Percentiles rank a stretch among this genome's conserved stretches.
These are phyloP conservation scores for Lagodon rhomboides DNA, from an alignment of 2,797 vertebrate genomes.

Conservation along the genomic window DNA sequence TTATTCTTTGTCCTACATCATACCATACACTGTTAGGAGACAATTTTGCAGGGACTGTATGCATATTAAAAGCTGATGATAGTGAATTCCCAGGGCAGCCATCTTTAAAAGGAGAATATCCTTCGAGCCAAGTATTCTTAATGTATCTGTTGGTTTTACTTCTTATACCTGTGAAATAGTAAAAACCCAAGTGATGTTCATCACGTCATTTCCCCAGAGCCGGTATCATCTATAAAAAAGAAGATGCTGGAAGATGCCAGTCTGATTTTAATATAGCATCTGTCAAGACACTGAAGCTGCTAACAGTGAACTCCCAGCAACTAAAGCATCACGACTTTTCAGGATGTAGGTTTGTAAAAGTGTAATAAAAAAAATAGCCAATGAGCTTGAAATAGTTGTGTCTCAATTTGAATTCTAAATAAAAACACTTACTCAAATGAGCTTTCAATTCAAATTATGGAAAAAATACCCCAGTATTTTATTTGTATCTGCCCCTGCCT, in stretches of 20 bases:
- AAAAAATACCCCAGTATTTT: too few species aligned
- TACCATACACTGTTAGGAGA: conserved; percentile 13
- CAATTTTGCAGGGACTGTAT: conserved; percentile 3
- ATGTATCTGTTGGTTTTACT: neutral
- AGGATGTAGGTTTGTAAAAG: neutral
- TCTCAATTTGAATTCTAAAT: too few species aligned
- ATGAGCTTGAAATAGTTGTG: too few species aligned
- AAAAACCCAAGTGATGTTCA: conserved; percentile 23
- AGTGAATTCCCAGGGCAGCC: conserved; percentile 8
- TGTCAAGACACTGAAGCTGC: conserved; percentile 20
- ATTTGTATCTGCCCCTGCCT: too few species aligned
- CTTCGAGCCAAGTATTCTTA: neutral
- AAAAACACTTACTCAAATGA: too few species aligned
- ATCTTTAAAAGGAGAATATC: neutral
- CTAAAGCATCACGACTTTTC: neutral
- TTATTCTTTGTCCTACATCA: conserved; percentile 44
- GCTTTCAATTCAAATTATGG: too few species aligned
- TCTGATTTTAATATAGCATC: conserved; percentile 15
- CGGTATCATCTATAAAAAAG: neutral
- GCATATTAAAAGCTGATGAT: conserved; percentile 9
- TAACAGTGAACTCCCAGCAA: neutral
- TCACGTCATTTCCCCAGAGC: conserved; percentile 5
- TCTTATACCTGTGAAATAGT: conserved; percentile 15
- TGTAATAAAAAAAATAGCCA: neutral
- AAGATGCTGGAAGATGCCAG: conserved; percentile 6